Conservation (phyloP, 2,113 vertebrate species). For the Regulus satrapa region DNA sequence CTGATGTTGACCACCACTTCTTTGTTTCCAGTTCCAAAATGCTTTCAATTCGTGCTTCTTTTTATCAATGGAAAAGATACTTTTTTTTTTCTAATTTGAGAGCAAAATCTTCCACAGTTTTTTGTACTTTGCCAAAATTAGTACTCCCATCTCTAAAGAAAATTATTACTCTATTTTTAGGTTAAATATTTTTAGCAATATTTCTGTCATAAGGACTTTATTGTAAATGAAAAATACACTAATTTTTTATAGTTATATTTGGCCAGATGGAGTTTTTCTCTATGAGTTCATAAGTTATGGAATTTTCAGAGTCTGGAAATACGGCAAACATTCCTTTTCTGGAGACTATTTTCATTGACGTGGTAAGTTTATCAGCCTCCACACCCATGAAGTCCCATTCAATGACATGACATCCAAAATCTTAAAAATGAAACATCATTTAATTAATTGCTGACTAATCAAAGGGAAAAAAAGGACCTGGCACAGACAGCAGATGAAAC, state of each 20-base stretch:
- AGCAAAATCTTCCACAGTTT: not conserved
- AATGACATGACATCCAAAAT: not conserved
- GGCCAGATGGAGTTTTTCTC: not conserved
- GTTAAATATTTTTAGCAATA: not conserved
- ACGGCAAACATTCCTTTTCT: not conserved
- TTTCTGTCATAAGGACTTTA: not conserved
- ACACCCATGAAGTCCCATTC: not conserved
- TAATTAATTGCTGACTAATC: not conserved
- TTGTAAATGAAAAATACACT: not conserved
- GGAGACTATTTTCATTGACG: not conserved
- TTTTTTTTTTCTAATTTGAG: not conserved
- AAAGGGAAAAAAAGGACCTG: not conserved
- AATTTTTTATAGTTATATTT: not conserved
- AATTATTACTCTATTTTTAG: not conserved
- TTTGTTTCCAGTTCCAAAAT: not conserved
- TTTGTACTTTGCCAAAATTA: not conserved
- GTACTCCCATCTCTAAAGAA: not conserved
- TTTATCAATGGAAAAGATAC: not conserved
- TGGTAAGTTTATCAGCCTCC: too few species aligned
- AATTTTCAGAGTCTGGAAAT: not conserved
- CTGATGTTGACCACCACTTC: not conserved
- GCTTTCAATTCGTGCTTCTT: not conserved
- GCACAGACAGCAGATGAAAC: not conserved
- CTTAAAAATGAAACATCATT: not conserved
- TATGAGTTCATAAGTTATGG: not conserved